Conservation (phyloP, 2,888 invertebrate genomes). For the Drosophila colorata region DNA sequence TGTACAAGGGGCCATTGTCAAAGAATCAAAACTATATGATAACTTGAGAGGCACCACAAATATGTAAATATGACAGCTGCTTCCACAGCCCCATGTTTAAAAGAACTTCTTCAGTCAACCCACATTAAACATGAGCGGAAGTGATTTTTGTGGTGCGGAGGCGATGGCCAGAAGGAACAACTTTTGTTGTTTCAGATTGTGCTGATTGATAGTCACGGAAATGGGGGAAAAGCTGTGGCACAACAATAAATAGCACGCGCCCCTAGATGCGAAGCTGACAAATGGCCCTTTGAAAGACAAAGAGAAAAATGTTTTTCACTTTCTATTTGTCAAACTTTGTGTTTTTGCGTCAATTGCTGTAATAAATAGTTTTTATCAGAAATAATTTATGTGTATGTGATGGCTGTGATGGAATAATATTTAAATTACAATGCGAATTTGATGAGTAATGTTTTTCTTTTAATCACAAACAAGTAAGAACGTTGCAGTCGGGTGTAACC, state of each 20-base stretch:
- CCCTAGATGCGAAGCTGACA: slow-evolving; percentile 38
- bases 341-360: slow-evolving; percentile 11
- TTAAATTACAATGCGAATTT: slow-evolving; percentile 4
- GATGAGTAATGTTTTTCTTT: neutral
- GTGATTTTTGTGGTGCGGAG: slow-evolving; percentile 18
- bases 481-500: too few species aligned
- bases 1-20: slow-evolving; percentile 16
- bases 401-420: slow-evolving; percentile 4
- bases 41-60: slow-evolving; percentile 19
- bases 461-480: neutral
- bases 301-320: slow-evolving; percentile 19
- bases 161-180: slow-evolving; percentile 10
- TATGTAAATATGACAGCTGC: slow-evolving; percentile 55
- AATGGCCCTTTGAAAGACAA: slow-evolving; percentile 36
- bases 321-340: slow-evolving; percentile 12
- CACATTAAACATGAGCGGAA: slow-evolving; percentile 25
- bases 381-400: slow-evolving; percentile 4
- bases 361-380: slow-evolving; percentile 23
- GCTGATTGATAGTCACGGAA: slow-evolving; percentile 52
- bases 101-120: slow-evolving; percentile 13
- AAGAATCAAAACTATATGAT: slow-evolving; percentile 22
- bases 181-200: slow-evolving; percentile 51
- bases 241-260: slow-evolving; percentile 33
- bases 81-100: slow-evolving; percentile 21
- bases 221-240: slow-evolving; percentile 24